phyloP scores from a whole-genome alignment of 2,888 invertebrate genomes.

The Megamerina dolium region DNA sequence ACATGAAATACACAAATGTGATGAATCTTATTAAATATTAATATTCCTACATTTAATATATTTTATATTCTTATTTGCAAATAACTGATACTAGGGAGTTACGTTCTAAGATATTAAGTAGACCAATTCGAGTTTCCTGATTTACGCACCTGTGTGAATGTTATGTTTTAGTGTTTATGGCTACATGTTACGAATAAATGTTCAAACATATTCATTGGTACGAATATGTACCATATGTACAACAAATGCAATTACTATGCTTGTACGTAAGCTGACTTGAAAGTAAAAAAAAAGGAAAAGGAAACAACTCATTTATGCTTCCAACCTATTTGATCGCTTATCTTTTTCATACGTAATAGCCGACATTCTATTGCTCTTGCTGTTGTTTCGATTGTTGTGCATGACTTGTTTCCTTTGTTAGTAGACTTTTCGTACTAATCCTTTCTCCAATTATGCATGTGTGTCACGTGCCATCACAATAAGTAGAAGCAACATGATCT shows the following conservation, averaged over 20 bases:
- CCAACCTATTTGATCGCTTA: neutral
- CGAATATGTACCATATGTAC: no score
- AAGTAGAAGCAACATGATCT: conserved; percentile 4
- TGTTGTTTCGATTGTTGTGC: conserved; percentile 1
- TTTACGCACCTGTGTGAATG: no score
- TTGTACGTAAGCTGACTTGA: conserved; percentile 9
- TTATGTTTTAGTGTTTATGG: no score
- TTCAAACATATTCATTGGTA: no score
- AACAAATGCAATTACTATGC: conserved; percentile 15
- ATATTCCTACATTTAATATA: no score
- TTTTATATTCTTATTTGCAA: no score
- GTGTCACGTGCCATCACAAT: conserved; percentile 15
- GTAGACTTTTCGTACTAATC: conserved; percentile 12
- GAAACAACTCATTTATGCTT: conserved; percentile 14
- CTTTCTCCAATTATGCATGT: conserved; percentile 19
- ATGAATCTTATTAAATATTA: no score
- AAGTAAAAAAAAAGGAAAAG: conserved; percentile 3
- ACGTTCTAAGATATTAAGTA: no score
- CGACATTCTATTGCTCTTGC: neutral
- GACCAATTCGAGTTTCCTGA: no score
- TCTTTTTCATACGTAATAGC: neutral
- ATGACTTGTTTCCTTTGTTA: neutral
- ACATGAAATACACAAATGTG: no score
- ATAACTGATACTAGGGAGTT: no score
- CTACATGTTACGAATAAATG: no score